Evolutionary conservation across 2,888 invertebrate species (phyloP).

Genomic region (Ectobius pallidus): DNA sequence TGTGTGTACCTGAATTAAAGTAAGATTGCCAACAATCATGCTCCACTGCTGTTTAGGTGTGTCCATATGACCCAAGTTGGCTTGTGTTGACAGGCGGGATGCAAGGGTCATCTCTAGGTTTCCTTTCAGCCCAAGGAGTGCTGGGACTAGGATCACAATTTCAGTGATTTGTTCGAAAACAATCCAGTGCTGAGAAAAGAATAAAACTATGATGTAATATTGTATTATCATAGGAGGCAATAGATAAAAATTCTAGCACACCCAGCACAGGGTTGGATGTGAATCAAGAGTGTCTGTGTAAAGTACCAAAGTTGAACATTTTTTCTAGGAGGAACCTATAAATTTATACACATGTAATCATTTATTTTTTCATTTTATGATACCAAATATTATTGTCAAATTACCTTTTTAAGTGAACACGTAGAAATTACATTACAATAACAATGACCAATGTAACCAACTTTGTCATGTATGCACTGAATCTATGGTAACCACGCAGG

Average conservation of each 20-base stretch:
- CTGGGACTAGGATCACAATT: constrained; percentile 81
- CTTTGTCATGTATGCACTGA: no score
- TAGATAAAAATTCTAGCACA: neutral
- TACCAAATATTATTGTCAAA: no score
- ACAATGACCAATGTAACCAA: no score
- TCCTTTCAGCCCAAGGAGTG: constrained; percentile 88
- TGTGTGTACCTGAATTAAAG: constrained; percentile 77
- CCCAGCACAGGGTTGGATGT: no score
- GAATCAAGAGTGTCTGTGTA: no score
- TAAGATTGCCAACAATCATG: constrained; percentile 75
- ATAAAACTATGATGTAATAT: neutral
- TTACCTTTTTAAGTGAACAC: no score
- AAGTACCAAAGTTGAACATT: no score
- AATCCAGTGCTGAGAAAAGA: constrained; percentile 67
- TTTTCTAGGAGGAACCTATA: no score
- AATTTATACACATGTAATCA: no score
- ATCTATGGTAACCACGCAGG: no score
- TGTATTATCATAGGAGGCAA: neutral
- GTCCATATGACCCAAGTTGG: constrained; percentile 79
- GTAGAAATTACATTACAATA: no score
- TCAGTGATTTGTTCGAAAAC: constrained; percentile 73
- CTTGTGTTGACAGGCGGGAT: constrained; percentile 88
- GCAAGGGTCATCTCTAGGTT: constrained; percentile 95
- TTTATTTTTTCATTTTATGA: no score
- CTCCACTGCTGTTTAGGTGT: constrained; percentile 65